These are phyloP conservation scores for Philaenus spumarius DNA, from an alignment of 1,140 invertebrate species.

Conservation along the genomic window DNA sequence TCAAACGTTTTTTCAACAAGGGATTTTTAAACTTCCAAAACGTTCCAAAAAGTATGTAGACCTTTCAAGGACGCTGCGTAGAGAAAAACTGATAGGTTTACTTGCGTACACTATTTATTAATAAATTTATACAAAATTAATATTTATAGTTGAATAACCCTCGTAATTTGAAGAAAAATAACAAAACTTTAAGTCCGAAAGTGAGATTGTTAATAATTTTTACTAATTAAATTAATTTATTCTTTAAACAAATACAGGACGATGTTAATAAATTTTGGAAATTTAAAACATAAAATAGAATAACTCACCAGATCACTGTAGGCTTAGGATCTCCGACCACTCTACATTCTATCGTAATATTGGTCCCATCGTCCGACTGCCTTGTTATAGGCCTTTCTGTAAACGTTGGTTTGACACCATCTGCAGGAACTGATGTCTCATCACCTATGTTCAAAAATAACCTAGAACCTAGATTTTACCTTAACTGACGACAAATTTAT, in stretches of 20 bases:
- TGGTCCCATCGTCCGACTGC: slow-evolving; percentile 88
- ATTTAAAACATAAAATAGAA: too few relatives aligned
- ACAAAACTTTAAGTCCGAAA: too few relatives aligned
- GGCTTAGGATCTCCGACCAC: slow-evolving; percentile 92
- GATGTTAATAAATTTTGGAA: background rate
- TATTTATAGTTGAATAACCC: too few relatives aligned
- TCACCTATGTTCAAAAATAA: slow-evolving; percentile 56
- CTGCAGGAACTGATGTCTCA: slow-evolving; percentile 80
- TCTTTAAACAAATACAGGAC: background rate
- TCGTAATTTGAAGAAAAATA: too few relatives aligned
- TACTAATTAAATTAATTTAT: background rate
- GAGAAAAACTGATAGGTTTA: too few relatives aligned
- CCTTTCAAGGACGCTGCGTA: too few relatives aligned
- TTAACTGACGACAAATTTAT: background rate
- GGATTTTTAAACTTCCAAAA: too few relatives aligned
- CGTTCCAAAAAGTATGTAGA: too few relatives aligned
- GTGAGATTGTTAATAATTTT: background rate
- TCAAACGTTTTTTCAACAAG: too few relatives aligned
- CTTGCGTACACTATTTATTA: too few relatives aligned
- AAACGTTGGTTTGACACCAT: slow-evolving; percentile 91
- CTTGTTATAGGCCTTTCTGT: slow-evolving; percentile 92
- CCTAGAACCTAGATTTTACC: slow-evolving; percentile 21
- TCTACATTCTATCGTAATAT: slow-evolving; percentile 91
- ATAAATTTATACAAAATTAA: too few relatives aligned
- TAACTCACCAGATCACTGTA: slow-evolving; percentile 79